Conservation (phyloP, 2,797 vertebrate genomes). For the Margarornis squamiger region DNA sequence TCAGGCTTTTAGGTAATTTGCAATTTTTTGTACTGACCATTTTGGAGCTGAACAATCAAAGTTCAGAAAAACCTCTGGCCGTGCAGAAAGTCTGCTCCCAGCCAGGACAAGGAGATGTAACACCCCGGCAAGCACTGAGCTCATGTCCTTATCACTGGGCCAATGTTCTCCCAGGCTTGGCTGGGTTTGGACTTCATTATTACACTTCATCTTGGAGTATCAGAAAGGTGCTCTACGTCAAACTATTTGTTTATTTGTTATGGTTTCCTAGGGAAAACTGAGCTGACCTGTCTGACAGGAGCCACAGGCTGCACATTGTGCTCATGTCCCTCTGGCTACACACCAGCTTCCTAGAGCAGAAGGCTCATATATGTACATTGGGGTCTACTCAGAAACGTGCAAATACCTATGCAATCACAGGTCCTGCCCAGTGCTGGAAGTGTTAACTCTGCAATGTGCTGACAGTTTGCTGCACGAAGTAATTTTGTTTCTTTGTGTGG, state of each 20-base stretch:
- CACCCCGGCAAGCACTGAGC: background rate
- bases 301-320: background rate
- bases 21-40: background rate
- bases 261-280: background rate
- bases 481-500: background rate
- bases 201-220: background rate
- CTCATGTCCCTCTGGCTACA: background rate
- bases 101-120: background rate
- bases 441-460: background rate
- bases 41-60: background rate
- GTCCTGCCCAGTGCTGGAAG: background rate
- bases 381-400: background rate
- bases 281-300: background rate
- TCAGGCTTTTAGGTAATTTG: background rate
- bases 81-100: background rate
- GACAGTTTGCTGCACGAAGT: background rate
- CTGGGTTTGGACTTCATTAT: background rate
- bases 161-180: background rate
- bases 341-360: background rate
- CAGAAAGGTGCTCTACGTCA: background rate
- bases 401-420: background rate
- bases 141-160: fast-evolving
- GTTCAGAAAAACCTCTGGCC: background rate
- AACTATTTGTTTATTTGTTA: background rate
- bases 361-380: background rate